Conservation (phyloP, 2,888 invertebrate genomes). For the Corbicula japonica region DNA sequence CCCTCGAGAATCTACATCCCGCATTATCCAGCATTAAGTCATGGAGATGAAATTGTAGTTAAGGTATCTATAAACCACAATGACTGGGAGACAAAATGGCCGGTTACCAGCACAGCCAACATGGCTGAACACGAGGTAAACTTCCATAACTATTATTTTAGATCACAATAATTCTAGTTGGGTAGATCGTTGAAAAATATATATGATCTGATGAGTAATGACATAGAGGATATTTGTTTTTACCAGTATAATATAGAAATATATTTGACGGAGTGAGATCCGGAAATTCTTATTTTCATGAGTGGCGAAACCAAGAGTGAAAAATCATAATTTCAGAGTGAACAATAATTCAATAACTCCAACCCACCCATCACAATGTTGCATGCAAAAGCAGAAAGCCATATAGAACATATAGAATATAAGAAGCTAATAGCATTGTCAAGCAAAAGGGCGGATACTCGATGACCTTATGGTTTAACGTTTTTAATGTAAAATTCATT, state of each 20-base stretch:
- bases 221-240: background rate
- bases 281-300: background rate
- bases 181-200: no score
- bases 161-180: background rate
- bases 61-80: conserved; percentile 32
- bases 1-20: conserved; percentile 35
- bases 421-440: no score
- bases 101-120: background rate
- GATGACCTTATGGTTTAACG: no score
- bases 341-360: background rate
- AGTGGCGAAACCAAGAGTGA: background rate
- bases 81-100: conserved; percentile 22
- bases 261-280: background rate
- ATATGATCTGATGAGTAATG: no score
- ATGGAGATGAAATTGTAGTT: conserved; percentile 37
- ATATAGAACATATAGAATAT: no score
- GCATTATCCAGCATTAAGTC: background rate
- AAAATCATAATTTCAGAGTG: background rate
- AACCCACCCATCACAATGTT: no score
- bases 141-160: background rate
- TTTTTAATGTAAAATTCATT: no score
- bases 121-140: conserved; percentile 24
- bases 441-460: no score
- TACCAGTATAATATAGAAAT: background rate
- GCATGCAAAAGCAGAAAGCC: no score